Evolutionary conservation across 2,797 vertebrate species (phyloP), one percentile per base, ranked within the genome.

Genomic region (Remorina albescens): DNA sequence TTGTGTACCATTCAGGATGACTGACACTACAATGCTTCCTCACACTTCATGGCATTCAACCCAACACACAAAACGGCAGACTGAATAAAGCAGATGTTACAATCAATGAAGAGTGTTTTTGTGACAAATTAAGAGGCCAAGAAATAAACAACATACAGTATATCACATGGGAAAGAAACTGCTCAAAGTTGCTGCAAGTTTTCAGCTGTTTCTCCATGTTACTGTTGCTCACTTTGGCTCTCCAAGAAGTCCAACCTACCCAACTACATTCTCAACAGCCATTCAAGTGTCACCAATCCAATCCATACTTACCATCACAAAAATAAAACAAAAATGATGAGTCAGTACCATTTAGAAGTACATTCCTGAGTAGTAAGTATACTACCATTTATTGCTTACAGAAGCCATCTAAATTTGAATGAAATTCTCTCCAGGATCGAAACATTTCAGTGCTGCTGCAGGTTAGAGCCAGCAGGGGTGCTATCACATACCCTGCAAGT

Each of bases 181-280:
- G 78, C 87, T 84, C 28, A 85, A 91, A 93, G 90, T 75, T 15
- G 89, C 91, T 93, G 93, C 90, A 78, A 19, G 81, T 91, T 93
- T 87, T 75, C 73, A 88, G 84, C 73, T 28, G 87, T 86, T 89
- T 89, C 85, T 85, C 71, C 74, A 72, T 78, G 74, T 77, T 60
- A 71, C 56, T 50, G 51, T 80, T 86, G 58, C 42, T 71, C 12
- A 66, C 67, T 90, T 80, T 86, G 81, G 83, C 88, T 91, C 65
- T 44, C 60, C 49, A 82, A 39, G 58, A 69, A 74, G 59, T 41
- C 70, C 12, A 44, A 34, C 37, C 56, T 25, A 72, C 60, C 75
- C 18, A 83, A 34, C 72, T 67, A 55, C 46, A 85, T 74, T 84
- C 61, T 76, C 49, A 85, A 76, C 69, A 84, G 39, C 34, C 63